These are phyloP conservation scores for Pristiophorus japonicus DNA, from an alignment of 2,113 vertebrate genomes.

Conservation along the genomic window DNA sequence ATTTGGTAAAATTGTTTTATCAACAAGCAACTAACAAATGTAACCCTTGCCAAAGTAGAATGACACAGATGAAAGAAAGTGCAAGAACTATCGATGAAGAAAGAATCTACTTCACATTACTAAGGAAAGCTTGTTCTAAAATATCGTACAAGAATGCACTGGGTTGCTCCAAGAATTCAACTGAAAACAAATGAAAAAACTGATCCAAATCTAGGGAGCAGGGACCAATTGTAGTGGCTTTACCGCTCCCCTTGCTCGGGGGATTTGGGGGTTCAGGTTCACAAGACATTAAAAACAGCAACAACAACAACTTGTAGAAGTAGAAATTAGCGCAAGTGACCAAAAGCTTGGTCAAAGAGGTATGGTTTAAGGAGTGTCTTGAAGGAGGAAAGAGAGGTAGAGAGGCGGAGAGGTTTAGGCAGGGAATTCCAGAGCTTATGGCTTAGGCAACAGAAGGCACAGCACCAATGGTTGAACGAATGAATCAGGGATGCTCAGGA, in stretches of 20 bases:
- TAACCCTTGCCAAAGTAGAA: not conserved
- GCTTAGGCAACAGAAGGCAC: no score
- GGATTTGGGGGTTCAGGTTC: not conserved
- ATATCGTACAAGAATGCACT: not conserved
- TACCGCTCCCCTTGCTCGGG: not conserved
- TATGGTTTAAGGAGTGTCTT: no score
- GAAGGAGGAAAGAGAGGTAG: no score
- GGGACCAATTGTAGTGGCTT: not conserved
- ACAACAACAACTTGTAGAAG: no score
- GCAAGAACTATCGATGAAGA: not conserved
- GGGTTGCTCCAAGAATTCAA: not conserved
- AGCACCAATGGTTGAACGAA: no score
- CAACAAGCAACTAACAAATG: not conserved
- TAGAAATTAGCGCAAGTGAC: no score
- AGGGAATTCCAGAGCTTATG: no score
- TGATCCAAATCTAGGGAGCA: not conserved
- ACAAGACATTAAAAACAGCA: not conserved
- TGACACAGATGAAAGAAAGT: not conserved
- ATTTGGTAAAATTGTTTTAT: not conserved
- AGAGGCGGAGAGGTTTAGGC: no score
- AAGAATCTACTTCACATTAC: not conserved
- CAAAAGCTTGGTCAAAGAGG: no score
- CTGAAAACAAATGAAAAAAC: not conserved
- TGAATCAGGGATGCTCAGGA: no score
- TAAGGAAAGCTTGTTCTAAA: not conserved